Percentiles rank a stretch among this genome's conserved stretches.
phyloP scores from a whole-genome alignment of 2,888 invertebrate species.

The Tiliacea aurago region DNA sequence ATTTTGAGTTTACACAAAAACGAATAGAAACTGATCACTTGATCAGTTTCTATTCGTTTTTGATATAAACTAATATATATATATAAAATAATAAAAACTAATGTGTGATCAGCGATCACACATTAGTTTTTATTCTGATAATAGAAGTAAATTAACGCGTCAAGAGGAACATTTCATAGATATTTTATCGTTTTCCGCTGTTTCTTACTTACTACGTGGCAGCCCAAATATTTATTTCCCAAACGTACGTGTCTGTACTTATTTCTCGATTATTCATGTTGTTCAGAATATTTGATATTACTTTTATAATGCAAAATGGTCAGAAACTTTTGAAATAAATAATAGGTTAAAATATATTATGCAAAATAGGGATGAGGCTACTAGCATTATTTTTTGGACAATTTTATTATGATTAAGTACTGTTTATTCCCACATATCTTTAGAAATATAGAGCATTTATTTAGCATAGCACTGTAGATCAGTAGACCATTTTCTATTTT shows the following conservation, averaged over 20 bases:
- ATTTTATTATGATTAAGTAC: background rate
- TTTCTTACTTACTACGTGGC: background rate
- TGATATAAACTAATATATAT: no score
- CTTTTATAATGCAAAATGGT: slow-evolving; percentile 24
- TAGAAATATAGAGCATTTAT: no score
- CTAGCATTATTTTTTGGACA: background rate
- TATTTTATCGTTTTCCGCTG: slow-evolving; percentile 2
- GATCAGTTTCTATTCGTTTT: no score
- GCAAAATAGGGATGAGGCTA: background rate
- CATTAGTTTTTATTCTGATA: background rate
- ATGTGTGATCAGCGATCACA: background rate
- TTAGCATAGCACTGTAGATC: no score
- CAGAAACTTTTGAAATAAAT: slow-evolving; percentile 6
- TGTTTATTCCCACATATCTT: background rate
- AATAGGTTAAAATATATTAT: background rate
- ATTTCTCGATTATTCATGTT: slow-evolving; percentile 55
- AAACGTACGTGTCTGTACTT: slow-evolving; percentile 55
- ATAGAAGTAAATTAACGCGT: no score
- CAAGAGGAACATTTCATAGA: background rate
- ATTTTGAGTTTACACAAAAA: background rate
- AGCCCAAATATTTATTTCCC: slow-evolving; percentile 53
- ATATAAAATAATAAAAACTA: no score
- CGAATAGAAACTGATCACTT: no score
- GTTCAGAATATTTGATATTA: slow-evolving; percentile 42
- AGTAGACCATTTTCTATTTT: no score